phyloP scores from a whole-genome alignment of 2,888 invertebrate species.

The Acrobasis suavella region DNA sequence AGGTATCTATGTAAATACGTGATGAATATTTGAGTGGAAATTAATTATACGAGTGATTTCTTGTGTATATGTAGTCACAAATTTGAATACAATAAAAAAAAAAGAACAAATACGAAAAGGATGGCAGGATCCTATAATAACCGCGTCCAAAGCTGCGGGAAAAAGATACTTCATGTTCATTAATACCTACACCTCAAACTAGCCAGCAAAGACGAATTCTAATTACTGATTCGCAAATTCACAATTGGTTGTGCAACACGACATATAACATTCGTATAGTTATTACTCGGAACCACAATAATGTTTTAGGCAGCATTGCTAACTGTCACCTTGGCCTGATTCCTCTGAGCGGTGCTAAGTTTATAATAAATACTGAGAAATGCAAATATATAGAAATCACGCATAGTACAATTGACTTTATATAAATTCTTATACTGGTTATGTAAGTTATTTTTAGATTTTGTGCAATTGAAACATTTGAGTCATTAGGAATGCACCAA shows the following conservation, averaged over 20 bases:
- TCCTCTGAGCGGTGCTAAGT: constrained; percentile 4
- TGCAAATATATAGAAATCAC: not conserved
- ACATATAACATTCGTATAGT: constrained; percentile 20
- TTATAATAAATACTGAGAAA: constrained; percentile 6
- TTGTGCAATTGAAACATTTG: too few relatives aligned
- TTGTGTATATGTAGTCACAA: too few relatives aligned
- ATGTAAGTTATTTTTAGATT: too few relatives aligned
- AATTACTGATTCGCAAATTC: constrained; percentile 21
- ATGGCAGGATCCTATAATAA: too few relatives aligned
- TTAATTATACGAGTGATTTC: too few relatives aligned
- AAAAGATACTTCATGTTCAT: too few relatives aligned
- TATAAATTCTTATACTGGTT: not conserved
- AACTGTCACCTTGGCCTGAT: constrained; percentile 21
- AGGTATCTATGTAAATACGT: too few relatives aligned
- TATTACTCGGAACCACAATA: constrained; percentile 19
- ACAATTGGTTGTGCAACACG: constrained; percentile 21
- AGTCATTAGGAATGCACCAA: too few relatives aligned
- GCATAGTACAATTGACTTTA: not conserved
- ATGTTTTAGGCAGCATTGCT: constrained; percentile 14
- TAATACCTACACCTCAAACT: not conserved
- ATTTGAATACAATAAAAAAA: too few relatives aligned
- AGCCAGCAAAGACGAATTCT: constrained; percentile 4
- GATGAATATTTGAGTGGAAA: too few relatives aligned
- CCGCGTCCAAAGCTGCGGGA: too few relatives aligned
- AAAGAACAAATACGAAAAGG: too few relatives aligned